These are phyloP conservation scores for Leptarthrus brevirostris DNA, from an alignment of 2,888 invertebrate species.

Conservation along the genomic window DNA sequence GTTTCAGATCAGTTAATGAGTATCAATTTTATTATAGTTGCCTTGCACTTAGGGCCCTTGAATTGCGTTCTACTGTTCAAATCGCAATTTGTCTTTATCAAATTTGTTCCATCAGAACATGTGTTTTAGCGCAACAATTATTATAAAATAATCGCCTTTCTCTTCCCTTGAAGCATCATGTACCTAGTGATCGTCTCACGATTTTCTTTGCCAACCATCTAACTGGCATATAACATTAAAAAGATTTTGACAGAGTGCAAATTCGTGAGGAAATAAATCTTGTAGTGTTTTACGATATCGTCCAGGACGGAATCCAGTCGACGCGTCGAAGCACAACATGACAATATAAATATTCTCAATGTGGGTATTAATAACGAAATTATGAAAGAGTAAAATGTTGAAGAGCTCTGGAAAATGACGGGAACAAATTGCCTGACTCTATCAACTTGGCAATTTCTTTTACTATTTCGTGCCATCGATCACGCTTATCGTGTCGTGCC, in stretches of 20 bases:
- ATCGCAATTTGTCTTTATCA: too few species aligned
- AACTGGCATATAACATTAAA: conserved; percentile 24
- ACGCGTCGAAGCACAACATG: neutral
- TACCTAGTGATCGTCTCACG: conserved; percentile 40
- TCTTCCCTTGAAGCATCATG: neutral
- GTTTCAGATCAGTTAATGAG: too few species aligned
- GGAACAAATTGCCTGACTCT: conserved; percentile 29
- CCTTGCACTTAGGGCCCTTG: too few species aligned
- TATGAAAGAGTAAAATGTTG: conserved; percentile 31
- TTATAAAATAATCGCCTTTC: conserved; percentile 19
- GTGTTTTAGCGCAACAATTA: neutral
- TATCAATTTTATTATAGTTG: too few species aligned
- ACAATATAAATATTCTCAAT: conserved; percentile 14
- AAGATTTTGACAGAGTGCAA: conserved; percentile 44
- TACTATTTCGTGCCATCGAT: neutral
- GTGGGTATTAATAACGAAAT: conserved; percentile 31
- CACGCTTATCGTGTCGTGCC: conserved; percentile 26
- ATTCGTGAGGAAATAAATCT: conserved; percentile 45
- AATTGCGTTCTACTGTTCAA: too few species aligned
- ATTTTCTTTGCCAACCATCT: conserved; percentile 8
- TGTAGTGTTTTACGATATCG: neutral
- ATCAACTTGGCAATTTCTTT: conserved; percentile 9
- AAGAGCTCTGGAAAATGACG: conserved; percentile 27
- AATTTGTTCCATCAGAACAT: too few species aligned
- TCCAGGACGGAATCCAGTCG: conserved; percentile 4